Evolutionary conservation across 2,113 vertebrate species (phyloP), one percentile per base, ranked within the genome.

Genomic region (Carassius gibelio): DNA sequence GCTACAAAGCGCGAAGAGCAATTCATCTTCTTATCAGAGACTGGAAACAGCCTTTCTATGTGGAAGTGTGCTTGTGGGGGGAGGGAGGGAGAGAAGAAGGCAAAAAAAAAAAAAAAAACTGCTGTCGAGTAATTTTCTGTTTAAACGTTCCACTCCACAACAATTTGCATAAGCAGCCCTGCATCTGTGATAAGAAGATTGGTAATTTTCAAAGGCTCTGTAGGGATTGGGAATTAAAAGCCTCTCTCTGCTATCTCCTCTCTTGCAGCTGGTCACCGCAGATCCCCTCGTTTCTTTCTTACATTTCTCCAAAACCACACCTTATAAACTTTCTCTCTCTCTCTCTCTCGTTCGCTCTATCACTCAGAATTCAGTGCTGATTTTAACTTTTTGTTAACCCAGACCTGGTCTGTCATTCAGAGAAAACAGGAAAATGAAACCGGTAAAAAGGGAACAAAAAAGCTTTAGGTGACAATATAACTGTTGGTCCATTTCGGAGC

Each of bases 141-240:
- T 95, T 95, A 94, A 95, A 95, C 93, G 94, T 95, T 95, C 95
- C 95, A 95, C 95, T 95, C 95, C 94, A 95, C 94, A 95, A 95
- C 95, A 95, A 95, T 95, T 95, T 95, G 94, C 95, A 95, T 95
- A 95, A 95, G 94, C 94, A 95, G 95, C 92, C 94, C 94, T 92
- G 94, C 92, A 93, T 94, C 93, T 94, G 93, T 95, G 95, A 95
- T 95, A 95, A 95, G 95, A 95, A 95, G 95, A 95, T 95, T 95
- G 95, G 95, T 95, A 95, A 95, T 95, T 95, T 95, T 95, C 95
- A 95, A 95, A 95, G 94, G 92, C 95, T 95, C 94, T 94, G 94
- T 94, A 92, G 95, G 95, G 95, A 95, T 95, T 95, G 95, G 94
- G 95, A 48, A 95, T 95, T 95, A 95, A 95, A 95, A 95, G 95